phyloP scores from a whole-genome alignment of 2,797 vertebrate species.

The Australoheros facetus region DNA sequence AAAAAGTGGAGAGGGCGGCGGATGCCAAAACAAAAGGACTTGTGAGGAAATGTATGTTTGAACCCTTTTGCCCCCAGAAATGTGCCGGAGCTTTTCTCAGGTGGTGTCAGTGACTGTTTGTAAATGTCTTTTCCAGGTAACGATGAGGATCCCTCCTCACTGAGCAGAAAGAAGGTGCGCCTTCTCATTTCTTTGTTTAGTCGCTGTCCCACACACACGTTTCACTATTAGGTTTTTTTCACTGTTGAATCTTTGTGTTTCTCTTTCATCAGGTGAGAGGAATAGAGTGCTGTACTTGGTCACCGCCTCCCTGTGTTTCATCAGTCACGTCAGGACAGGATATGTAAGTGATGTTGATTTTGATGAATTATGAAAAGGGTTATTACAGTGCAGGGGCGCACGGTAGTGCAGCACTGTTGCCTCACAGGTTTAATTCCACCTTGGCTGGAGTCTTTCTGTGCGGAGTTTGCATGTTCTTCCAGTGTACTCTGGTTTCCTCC shows the following conservation, averaged over 20 bases:
- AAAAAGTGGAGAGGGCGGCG: slow-evolving; percentile 51
- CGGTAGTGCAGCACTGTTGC: no score
- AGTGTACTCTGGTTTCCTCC: no score
- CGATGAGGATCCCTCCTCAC: slow-evolving; percentile 63
- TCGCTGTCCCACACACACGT: background rate
- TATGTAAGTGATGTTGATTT: slow-evolving; percentile 69
- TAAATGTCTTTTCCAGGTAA: slow-evolving; percentile 66
- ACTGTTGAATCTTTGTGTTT: background rate
- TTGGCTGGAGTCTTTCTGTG: no score
- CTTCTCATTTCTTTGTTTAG: background rate
- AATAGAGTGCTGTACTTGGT: slow-evolving; percentile 69
- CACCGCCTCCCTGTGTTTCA: slow-evolving; percentile 56
- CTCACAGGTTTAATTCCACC: no score
- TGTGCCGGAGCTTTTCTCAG: accelerated
- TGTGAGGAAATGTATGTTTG: slow-evolving; percentile 76
- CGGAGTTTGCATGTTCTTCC: no score
- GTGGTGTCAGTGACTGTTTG: background rate
- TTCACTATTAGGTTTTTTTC: background rate
- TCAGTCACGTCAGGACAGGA: slow-evolving; percentile 61
- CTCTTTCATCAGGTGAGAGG: slow-evolving; percentile 68
- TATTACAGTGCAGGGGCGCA: no score
- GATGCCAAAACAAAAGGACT: slow-evolving; percentile 71
- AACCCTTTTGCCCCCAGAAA: background rate
- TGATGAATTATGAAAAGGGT: background rate
- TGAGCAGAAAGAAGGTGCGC: slow-evolving; percentile 79